phyloP scores from a whole-genome alignment of 2,888 invertebrate genomes.

The Ophion obscuratus region DNA sequence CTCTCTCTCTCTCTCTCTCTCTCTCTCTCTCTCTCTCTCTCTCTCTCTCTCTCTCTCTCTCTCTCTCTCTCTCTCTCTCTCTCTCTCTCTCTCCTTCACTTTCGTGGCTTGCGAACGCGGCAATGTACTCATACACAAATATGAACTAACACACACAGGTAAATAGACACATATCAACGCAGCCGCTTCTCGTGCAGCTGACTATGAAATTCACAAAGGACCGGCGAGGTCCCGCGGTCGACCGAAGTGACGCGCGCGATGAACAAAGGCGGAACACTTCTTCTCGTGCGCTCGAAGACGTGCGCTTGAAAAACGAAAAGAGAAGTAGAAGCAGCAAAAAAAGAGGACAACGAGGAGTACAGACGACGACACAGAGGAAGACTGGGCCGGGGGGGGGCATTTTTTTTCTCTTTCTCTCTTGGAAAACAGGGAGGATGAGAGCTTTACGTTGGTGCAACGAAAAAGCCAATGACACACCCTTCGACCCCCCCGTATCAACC shows the following conservation, averaged over 20 bases:
- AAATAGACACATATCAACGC: slow-evolving; percentile 63
- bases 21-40: no score
- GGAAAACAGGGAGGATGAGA: slow-evolving; percentile 24
- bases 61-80: no score
- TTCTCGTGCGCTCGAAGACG: slow-evolving; percentile 65
- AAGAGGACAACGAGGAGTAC: slow-evolving; percentile 38
- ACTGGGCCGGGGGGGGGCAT: neutral
- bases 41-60: no score
- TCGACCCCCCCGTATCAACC: slow-evolving; percentile 28
- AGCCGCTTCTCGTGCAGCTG: slow-evolving; percentile 77
- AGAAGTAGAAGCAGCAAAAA: slow-evolving; percentile 49
- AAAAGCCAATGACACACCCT: slow-evolving; percentile 27
- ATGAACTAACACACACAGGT: neutral
- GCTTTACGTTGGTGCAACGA: slow-evolving; percentile 56
- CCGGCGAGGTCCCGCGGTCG: slow-evolving; percentile 61
- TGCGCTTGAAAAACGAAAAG: slow-evolving; percentile 66
- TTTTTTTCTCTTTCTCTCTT: slow-evolving; percentile 38
- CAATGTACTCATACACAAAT: slow-evolving; percentile 32
- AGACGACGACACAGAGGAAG: slow-evolving; percentile 46
- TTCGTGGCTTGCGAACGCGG: slow-evolving; percentile 41
- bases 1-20: no score
- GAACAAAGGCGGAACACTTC: slow-evolving; percentile 76
- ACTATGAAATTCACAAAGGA: slow-evolving; percentile 79
- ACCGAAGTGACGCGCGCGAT: slow-evolving; percentile 64
- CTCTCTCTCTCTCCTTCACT: neutral